Conservation (phyloP, 2,888 invertebrate species). For the Drosophila niveifrons region DNA sequence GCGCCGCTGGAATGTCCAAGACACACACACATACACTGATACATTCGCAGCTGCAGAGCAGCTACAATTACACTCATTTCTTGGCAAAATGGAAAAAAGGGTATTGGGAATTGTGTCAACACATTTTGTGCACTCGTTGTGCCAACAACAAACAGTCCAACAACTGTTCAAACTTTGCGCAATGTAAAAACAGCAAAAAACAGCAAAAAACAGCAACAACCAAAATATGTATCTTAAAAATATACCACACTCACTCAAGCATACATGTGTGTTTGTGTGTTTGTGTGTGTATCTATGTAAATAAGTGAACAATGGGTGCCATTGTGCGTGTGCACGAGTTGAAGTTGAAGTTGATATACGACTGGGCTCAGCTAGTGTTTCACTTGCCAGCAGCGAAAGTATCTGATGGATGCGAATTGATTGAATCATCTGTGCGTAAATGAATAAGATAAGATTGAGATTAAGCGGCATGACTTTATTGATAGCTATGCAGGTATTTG, state of each 20-base stretch:
- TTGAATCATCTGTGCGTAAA: background rate
- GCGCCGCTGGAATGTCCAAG: conserved; percentile 72
- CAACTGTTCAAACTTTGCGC: conserved; percentile 73
- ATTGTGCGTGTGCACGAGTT: conserved; percentile 51
- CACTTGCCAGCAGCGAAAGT: conserved; percentile 6
- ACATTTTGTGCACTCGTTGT: conserved; percentile 53
- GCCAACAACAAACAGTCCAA: conserved; percentile 28
- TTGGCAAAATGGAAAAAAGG: conserved; percentile 57
- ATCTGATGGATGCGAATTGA: conserved; percentile 11
- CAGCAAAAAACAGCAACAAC: conserved; percentile 1
- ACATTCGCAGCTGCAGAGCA: conserved; percentile 43
- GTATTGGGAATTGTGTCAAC: conserved; percentile 79
- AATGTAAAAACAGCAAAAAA: conserved; percentile 49
- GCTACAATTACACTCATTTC: conserved; percentile 51
- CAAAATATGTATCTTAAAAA: conserved; percentile 34
- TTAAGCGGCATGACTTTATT: background rate
- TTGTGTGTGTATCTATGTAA: conserved; percentile 44
- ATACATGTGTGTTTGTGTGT: conserved; percentile 3
- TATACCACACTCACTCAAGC: conserved; percentile 20
- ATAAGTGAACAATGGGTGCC: conserved; percentile 52
- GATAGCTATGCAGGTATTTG: background rate
- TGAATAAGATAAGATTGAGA: background rate
- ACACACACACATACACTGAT: conserved; percentile 35
- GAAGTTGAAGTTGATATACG: conserved; percentile 14
- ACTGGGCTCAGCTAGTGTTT: conserved; percentile 5